phyloP scores from a whole-genome alignment of 2,888 invertebrate species.

The Amblyjoppa fuscipennis region DNA sequence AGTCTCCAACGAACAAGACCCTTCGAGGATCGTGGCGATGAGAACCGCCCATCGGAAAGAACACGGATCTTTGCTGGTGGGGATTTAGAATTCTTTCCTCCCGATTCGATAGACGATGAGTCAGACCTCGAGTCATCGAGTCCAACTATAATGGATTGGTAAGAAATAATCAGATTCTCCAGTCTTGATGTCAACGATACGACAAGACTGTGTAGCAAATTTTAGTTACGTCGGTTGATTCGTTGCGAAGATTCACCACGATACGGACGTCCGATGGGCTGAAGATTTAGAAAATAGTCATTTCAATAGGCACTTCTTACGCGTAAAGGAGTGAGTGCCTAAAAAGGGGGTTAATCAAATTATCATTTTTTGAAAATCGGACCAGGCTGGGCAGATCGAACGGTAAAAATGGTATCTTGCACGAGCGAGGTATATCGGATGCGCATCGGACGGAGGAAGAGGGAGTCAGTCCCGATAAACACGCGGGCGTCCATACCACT shows the following conservation, averaged over 20 bases:
- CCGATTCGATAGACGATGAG: not conserved
- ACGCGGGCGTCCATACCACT: slow-evolving; percentile 63
- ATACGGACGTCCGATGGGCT: too few species aligned
- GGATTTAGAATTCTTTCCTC: not conserved
- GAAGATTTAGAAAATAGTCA: too few species aligned
- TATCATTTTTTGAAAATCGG: not conserved
- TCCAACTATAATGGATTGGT: not conserved
- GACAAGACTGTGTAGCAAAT: too few species aligned
- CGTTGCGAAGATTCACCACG: too few species aligned
- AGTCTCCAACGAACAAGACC: slow-evolving; percentile 74
- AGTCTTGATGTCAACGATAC: too few species aligned
- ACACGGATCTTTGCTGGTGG: not conserved
- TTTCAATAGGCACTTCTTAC: too few species aligned
- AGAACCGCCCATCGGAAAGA: not conserved
- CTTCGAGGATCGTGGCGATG: slow-evolving; percentile 62
- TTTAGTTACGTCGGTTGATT: too few species aligned
- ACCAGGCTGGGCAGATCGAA: not conserved
- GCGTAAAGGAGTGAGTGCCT: too few species aligned
- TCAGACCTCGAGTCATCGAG: not conserved
- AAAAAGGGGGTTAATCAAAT: not conserved
- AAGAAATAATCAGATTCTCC: not conserved
- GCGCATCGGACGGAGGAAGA: slow-evolving; percentile 12
- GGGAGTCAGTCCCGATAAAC: slow-evolving; percentile 57
- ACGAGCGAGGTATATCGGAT: not conserved
- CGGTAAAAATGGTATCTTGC: not conserved